These are phyloP conservation scores for Trissolcus japonicus DNA, from an alignment of 2,888 invertebrate genomes.

Conservation along the genomic window DNA sequence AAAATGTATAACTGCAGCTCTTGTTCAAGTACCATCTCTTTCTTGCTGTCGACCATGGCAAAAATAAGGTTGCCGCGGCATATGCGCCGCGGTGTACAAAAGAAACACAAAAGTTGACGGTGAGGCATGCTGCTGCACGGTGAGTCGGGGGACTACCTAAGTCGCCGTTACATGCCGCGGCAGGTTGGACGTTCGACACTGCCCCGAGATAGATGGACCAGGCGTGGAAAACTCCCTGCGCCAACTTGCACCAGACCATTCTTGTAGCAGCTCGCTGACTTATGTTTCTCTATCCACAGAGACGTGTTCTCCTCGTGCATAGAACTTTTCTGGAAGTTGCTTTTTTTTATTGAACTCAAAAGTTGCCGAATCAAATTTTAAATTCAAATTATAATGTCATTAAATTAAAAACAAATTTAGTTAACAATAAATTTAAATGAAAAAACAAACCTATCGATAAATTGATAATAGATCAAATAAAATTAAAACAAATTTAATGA, in stretches of 20 bases:
- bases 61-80: conserved; percentile 28
- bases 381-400: no score
- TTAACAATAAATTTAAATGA: no score
- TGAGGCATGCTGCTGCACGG: conserved; percentile 51
- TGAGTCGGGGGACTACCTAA: conserved; percentile 56
- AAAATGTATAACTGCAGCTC: conserved; percentile 22
- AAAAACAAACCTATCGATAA: no score
- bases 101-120: conserved; percentile 52
- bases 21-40: conserved; percentile 31
- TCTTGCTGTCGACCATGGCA: not conserved
- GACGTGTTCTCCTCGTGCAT: no score
- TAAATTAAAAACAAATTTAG: no score
- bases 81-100: conserved; percentile 33
- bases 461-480: no score
- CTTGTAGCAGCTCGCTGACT: not conserved
- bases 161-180: conserved; percentile 55
- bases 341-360: no score
- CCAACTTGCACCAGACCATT: conserved; percentile 20
- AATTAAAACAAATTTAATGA: no score
- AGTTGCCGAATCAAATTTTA: no score
- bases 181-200: conserved; percentile 57
- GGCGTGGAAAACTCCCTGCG: conserved; percentile 40
- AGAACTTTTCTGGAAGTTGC: no score
- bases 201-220: conserved; percentile 53
- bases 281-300: conserved; percentile 9